Evolutionary conservation across 92 coral and sea anemone species (phyloP).

Genomic region (Porites evermanni): DNA sequence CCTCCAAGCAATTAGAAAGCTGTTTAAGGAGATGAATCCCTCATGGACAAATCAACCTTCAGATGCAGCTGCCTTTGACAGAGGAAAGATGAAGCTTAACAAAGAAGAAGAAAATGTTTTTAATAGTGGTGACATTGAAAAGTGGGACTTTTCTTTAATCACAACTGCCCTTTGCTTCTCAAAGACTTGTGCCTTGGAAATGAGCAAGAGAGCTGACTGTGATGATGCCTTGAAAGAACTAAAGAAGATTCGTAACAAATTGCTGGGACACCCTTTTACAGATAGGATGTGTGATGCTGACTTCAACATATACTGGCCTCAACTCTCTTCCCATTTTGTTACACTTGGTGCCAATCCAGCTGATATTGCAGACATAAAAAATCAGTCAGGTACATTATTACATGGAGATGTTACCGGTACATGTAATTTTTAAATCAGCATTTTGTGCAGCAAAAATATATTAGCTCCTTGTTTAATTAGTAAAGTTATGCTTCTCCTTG

Average conservation of each 20-base stretch:
- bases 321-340: conserved; percentile 43
- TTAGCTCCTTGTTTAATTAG: too few relatives aligned
- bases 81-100: conserved; percentile 64
- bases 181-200: conserved; percentile 59
- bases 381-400: conserved; percentile 28
- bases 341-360: conserved; percentile 68
- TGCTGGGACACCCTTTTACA: conserved; percentile 72
- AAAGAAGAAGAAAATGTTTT: conserved; percentile 58
- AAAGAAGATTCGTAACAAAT: conserved; percentile 68
- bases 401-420: too few relatives aligned
- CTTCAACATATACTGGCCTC: conserved; percentile 65
- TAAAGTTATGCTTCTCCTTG: too few relatives aligned
- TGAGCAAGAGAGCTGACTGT: conserved; percentile 52
- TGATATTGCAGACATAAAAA: conserved; percentile 59
- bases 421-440: too few relatives aligned
- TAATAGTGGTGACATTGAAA: conserved; percentile 70
- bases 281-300: conserved; percentile 73
- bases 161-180: conserved; percentile 75
- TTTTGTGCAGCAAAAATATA: too few relatives aligned
- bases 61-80: conserved; percentile 75
- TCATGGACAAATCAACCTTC: conserved; percentile 82
- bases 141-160: conserved; percentile 90
- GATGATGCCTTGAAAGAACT: conserved; percentile 64
- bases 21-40: conserved; percentile 80
- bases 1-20: conserved; percentile 63